Conservation (phyloP, 2,797 vertebrate genomes). For the Neopelma chrysocephalum region DNA sequence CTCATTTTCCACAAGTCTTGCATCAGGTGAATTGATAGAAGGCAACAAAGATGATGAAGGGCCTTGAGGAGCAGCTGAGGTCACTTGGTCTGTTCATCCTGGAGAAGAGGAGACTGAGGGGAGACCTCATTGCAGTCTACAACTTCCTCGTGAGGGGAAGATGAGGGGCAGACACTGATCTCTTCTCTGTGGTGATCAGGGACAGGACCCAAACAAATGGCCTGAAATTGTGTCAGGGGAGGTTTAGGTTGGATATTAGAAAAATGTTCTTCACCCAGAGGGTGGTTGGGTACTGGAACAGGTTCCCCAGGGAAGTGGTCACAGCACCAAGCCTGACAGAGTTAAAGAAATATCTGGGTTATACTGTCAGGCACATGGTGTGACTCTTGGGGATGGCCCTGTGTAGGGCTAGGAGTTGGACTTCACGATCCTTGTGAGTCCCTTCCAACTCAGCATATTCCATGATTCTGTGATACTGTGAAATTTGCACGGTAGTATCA, state of each 20-base stretch:
- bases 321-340: not conserved
- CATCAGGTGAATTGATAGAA: not conserved
- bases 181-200: not conserved
- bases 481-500: not conserved
- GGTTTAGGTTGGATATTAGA: not conserved
- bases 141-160: not conserved
- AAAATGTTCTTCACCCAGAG: not conserved
- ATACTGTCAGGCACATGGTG: not conserved
- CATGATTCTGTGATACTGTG: not conserved
- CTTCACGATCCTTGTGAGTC: not conserved
- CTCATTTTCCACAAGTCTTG: not conserved
- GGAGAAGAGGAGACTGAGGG: not conserved
- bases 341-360: not conserved
- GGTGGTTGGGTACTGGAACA: not conserved
- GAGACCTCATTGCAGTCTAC: not conserved
- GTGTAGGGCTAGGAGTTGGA: not conserved
- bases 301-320: not conserved
- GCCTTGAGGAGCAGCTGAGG: not conserved
- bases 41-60: not conserved
- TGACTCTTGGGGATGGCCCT: no score
- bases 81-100: not conserved
- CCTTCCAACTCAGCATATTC: not conserved
- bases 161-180: not conserved
- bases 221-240: not conserved
- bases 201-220: not conserved